These are phyloP conservation scores for Balearica regulorum DNA, from an alignment of 2,797 vertebrate species.

Conservation along the genomic window DNA sequence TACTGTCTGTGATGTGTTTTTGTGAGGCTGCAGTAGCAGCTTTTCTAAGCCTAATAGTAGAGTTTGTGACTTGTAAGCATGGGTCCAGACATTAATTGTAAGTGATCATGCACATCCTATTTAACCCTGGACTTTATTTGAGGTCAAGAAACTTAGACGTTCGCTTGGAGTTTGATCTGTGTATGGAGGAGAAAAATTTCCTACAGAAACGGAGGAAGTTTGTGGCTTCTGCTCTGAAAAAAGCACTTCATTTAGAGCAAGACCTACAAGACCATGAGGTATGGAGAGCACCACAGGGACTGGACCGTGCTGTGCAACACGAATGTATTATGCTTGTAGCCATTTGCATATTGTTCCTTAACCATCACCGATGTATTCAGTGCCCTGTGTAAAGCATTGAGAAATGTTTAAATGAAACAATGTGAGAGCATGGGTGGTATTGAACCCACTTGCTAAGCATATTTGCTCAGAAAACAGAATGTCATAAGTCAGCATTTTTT, in stretches of 20 bases:
- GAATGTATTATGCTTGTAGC: background rate
- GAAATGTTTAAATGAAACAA: background rate
- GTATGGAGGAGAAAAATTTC: conserved; percentile 74
- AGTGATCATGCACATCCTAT: background rate
- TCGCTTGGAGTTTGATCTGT: conserved; percentile 78
- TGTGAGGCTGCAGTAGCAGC: background rate
- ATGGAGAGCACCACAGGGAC: background rate
- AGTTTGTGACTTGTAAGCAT: background rate
- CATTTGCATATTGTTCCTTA: background rate
- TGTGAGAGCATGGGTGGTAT: background rate
- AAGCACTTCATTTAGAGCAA: conserved; percentile 63
- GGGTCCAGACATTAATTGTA: background rate
- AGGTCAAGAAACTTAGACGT: conserved; percentile 69
- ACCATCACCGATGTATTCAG: background rate
- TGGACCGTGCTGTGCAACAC: background rate
- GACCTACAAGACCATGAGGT: conserved; percentile 75
- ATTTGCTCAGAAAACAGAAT: background rate
- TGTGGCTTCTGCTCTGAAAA: conserved; percentile 74
- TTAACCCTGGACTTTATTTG: background rate
- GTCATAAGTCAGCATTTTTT: background rate
- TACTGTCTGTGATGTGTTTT: background rate
- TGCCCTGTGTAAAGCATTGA: background rate
- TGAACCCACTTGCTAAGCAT: background rate
- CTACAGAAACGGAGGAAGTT: conserved; percentile 74
- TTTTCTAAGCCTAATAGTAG: background rate